Conservation (phyloP, 2,113 vertebrate genomes). For the Platanista minor region DNA sequence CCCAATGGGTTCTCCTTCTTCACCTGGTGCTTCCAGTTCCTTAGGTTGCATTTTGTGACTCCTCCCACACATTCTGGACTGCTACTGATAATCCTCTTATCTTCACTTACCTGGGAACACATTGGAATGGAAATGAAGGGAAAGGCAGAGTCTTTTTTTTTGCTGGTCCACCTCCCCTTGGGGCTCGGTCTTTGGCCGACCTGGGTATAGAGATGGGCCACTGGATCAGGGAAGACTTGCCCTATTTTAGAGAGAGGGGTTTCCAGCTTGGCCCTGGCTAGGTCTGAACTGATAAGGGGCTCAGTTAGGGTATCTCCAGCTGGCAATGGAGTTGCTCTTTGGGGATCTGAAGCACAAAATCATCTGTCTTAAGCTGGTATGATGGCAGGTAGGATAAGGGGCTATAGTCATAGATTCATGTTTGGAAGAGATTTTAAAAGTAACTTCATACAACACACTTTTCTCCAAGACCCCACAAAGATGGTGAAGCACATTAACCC, state of each 20-base stretch:
- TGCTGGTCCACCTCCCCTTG: not conserved
- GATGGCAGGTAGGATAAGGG: not conserved
- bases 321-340: not conserved
- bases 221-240: not conserved
- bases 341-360: not conserved
- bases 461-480: not conserved
- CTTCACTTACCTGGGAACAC: not conserved
- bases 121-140: not conserved
- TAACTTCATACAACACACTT: not conserved
- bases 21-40: not conserved
- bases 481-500: not conserved
- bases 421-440: constrained; percentile 10
- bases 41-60: not conserved
- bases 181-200: not conserved
- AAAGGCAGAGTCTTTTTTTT: not conserved
- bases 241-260: not conserved
- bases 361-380: not conserved
- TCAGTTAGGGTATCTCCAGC: not conserved
- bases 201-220: not conserved
- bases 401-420: not conserved
- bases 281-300: not conserved
- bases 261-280: not conserved
- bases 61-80: not conserved
- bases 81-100: not conserved
- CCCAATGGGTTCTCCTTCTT: not conserved